Percentiles rank a stretch among this genome's conserved stretches.
phyloP scores from a whole-genome alignment of 1,140 invertebrate genomes.

The Centruroides vittatus region DNA sequence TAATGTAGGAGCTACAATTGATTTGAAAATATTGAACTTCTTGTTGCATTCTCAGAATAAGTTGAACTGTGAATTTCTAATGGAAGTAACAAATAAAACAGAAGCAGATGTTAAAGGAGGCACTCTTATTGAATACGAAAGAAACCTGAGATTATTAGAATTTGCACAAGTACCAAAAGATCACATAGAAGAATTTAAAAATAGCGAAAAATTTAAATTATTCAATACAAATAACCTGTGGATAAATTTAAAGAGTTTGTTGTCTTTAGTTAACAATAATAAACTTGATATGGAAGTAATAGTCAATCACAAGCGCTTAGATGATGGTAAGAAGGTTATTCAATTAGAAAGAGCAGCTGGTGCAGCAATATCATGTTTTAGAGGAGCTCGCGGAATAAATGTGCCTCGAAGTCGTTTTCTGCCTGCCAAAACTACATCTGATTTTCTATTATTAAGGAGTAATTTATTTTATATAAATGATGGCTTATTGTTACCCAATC shows the following conservation, averaged over 20 bases:
- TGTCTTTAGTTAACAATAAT: conserved; percentile 60
- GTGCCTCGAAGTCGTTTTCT: conserved; percentile 93
- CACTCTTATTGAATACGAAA: conserved; percentile 92
- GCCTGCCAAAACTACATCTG: conserved; percentile 97
- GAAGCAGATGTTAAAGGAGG: conserved; percentile 98
- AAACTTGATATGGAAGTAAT: conserved; percentile 93
- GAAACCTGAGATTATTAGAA: conserved; percentile 88
- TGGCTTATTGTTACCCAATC: conserved; percentile 85
- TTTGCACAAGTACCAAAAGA: conserved; percentile 98
- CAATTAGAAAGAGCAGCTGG: conserved; percentile 97
- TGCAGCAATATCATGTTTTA: conserved; percentile 96
- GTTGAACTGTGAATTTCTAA: conserved; percentile 75
- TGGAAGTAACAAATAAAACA: conserved; percentile 99
- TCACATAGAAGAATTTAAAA: conserved; percentile 38
- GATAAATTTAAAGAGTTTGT: conserved; percentile 78
- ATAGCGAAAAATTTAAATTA: conserved; percentile 40
- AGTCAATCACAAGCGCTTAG: conserved; percentile 74
- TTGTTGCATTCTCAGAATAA: conserved; percentile 38
- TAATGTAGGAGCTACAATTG: conserved; percentile 96
- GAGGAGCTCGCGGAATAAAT: conserved; percentile 75
- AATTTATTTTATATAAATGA: conserved; percentile 85
- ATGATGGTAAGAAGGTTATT: conserved; percentile 83
- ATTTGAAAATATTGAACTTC: conserved; percentile 49
- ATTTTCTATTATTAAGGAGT: conserved; percentile 93
- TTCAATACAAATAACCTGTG: conserved; percentile 99